phyloP scores from a whole-genome alignment of 2,797 vertebrate species.

The Ptychobarbus kaznakovi region DNA sequence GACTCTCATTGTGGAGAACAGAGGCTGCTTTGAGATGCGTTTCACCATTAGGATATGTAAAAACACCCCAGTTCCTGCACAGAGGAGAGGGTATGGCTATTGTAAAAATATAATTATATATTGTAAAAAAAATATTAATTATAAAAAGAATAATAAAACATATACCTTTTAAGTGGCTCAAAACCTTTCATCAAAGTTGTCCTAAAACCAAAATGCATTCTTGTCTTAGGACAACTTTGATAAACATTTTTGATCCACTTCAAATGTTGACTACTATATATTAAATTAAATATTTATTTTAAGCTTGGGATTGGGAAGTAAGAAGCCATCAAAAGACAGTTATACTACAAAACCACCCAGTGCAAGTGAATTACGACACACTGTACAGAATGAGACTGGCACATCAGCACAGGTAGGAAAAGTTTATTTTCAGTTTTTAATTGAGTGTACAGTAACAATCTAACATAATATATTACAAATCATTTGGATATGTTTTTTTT shows the following conservation, averaged over 20 bases:
- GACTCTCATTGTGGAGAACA: slow-evolving; percentile 84
- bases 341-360: slow-evolving; percentile 55
- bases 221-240: background rate
- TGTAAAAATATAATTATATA: background rate
- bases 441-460: background rate
- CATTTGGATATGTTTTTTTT: background rate
- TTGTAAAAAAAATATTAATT: background rate
- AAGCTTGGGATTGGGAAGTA: slow-evolving; percentile 60
- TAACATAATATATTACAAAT: background rate
- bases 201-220: too few relatives aligned
- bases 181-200: too few relatives aligned
- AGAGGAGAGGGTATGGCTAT: slow-evolving; percentile 72
- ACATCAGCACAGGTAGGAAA: slow-evolving; percentile 68
- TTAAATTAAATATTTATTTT: slow-evolving; percentile 17
- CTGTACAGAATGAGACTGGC: slow-evolving; percentile 66
- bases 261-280: background rate
- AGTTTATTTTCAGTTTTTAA: background rate
- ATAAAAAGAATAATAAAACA: background rate
- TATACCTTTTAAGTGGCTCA: too few relatives aligned
- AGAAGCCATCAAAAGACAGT: slow-evolving; percentile 69
- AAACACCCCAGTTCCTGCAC: slow-evolving; percentile 49
- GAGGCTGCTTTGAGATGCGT: slow-evolving; percentile 76
- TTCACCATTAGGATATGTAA: slow-evolving; percentile 74
- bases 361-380: slow-evolving; percentile 65
- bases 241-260: background rate